Base-by-base conservation (phyloP, 2,888 invertebrate genomes). In the Mesoligia furuncula region DNA sequence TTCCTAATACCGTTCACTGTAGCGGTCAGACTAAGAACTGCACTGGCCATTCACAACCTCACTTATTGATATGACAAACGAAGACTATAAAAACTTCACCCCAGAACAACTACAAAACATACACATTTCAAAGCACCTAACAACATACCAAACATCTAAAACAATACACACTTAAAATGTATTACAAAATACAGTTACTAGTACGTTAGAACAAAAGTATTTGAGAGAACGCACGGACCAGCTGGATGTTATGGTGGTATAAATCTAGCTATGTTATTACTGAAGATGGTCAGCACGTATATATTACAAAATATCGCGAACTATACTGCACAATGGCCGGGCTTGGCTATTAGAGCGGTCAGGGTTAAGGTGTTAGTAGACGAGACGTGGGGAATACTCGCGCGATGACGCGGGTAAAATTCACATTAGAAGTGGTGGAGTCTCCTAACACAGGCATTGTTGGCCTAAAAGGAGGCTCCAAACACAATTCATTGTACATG, bases 231-330 rank as follows among this genome's bases (percentile, higher is more conserved):
- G 59, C 36, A 64, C 64, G 36, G 36, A 13, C 72, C 57, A 67
- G 73, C 54, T 76, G 72, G 62, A 77, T 74, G 69, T 82, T 79
- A 86, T 59, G 42, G 36, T 62, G 77, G 80, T 71, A 88, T 88
- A 88, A 87, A 88, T 84, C 81, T 77, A 81, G 67, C 64, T 83
- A 86, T 84, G 85, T 89, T 88, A 88, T 89, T 88, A 88, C 76
- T 79, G 80, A 71, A 88, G 88, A 86, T 86, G 88, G 73, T 64
- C 83, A 78, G 77, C 71, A 73, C 74, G 84, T 86, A 84, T 88
- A 81, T 79, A 80, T 88, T 89, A 84, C 86, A 81, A 81, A 85
- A 89, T 86, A 88, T 81, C 77, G 85, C 80, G 73, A 76, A 83
- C 87, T 83, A 72, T 85, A 86, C 87, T 59, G 85, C 84, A 89